These are phyloP conservation scores for Uria lomvia DNA, from an alignment of 2,113 vertebrate genomes.

Conservation along the genomic window DNA sequence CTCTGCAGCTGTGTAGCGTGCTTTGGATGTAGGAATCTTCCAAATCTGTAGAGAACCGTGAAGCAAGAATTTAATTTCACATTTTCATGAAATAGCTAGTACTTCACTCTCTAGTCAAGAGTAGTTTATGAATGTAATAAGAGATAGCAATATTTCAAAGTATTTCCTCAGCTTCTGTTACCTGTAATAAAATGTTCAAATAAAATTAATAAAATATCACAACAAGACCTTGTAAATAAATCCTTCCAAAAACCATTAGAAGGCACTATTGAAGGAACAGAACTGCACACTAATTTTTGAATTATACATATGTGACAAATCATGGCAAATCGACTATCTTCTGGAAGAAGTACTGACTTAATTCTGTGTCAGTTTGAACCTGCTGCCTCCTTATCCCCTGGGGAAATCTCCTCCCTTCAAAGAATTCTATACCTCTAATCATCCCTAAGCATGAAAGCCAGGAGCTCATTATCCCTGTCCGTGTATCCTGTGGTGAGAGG, in stretches of 20 bases:
- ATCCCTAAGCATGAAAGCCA: neutral
- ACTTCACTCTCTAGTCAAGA: neutral
- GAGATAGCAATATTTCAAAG: neutral
- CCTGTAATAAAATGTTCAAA: conserved; percentile 9
- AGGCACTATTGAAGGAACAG: neutral
- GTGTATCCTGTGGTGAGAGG: fast-evolving
- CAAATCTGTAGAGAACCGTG: neutral
- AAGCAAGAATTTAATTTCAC: neutral
- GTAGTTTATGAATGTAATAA: neutral
- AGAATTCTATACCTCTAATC: neutral
- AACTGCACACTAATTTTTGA: neutral
- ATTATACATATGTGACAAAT: neutral
- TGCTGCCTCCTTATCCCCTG: neutral
- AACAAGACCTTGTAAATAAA: neutral
- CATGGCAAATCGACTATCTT: neutral
- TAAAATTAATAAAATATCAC: conserved; percentile 11
- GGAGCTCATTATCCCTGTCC: neutral
- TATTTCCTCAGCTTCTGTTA: neutral
- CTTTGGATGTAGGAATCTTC: neutral
- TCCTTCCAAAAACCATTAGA: neutral
- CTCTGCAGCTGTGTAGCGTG: neutral
- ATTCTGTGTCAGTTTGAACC: neutral
- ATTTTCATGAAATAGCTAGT: neutral
- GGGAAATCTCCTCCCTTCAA: neutral
- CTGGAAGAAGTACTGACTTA: neutral